phyloP scores from a whole-genome alignment of 2,888 invertebrate genomes.

The Stenotaenia linearis region DNA sequence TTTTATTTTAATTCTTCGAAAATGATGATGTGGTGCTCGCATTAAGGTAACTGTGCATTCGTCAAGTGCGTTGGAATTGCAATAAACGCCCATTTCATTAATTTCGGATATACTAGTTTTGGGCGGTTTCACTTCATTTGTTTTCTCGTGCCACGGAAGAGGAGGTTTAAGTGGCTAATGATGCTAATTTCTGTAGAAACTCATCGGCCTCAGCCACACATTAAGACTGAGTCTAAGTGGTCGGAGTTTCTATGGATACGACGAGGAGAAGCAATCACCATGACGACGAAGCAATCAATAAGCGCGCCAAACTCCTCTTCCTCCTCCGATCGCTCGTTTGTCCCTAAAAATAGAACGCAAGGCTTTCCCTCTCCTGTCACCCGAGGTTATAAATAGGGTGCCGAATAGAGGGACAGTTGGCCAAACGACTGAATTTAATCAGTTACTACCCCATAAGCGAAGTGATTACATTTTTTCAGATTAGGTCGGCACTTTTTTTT shows the following conservation, averaged over 20 bases:
- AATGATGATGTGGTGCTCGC: background rate
- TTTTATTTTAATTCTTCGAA: no score
- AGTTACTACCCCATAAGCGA: background rate
- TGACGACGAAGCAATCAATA: background rate
- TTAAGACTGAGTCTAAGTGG: background rate
- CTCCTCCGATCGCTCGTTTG: background rate
- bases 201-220: background rate
- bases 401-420: background rate
- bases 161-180: background rate
- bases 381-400: background rate
- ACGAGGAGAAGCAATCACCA: background rate
- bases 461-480: background rate
- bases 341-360: background rate
- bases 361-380: background rate
- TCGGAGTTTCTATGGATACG: background rate
- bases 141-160: background rate
- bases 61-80: background rate
- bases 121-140: background rate
- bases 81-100: background rate
- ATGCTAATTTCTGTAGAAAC: background rate
- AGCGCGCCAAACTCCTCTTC: background rate
- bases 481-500: background rate
- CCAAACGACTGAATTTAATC: background rate
- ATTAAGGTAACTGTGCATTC: background rate
- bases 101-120: background rate